Base-by-base conservation (phyloP, 1,140 invertebrate species). In the Armadillidium nasatum region DNA sequence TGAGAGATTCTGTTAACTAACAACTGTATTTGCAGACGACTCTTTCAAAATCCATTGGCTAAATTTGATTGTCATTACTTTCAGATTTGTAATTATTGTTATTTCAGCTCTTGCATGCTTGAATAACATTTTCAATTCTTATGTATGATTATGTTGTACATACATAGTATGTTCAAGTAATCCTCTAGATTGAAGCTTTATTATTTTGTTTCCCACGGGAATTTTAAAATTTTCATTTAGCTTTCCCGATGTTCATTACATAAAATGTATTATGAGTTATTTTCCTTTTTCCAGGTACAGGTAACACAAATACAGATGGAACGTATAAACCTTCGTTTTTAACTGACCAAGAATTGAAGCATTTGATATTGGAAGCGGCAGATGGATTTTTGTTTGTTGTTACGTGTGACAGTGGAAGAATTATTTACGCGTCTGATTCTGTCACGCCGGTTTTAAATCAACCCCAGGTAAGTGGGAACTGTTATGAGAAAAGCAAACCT, bases 341-440 rank as follows among this genome's bases (percentile, higher is more conserved):
- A 43, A 99, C 97, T 54, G 98, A 99, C 87, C 96, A 99, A 85
- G 98, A 99, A 85, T 86, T 99, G 21, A 99, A 99, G 85, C 97
- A 99, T 87, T 87, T 99, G 74, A 99, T 99, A 79, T 86, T 99
- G 71, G 97, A 99, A 87, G 97, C 98, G 21, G 97, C 98, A 10
- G 98, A 99, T 88, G 98, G 98, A 2, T 99, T 99, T 86, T 88
- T 99, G 23, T 99, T 99, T 86, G 97, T 99, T 10, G 94, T 98
- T 0, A 94, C 95, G 80, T 99, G 97, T 87, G 97, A 99, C 84
- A 94, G 94, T 21, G 97, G 96, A 0, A 88, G 95, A 81, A 91
- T 99, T 69, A 96, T 99, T 81, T 99, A 99, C 84, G 97, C 99
- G 15, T 98, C 96, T 13, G 98, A 99, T 87, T 98, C 96, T 54